Base-by-base conservation (phyloP, 2,888 invertebrate genomes). In the Parnassius orleans region DNA sequence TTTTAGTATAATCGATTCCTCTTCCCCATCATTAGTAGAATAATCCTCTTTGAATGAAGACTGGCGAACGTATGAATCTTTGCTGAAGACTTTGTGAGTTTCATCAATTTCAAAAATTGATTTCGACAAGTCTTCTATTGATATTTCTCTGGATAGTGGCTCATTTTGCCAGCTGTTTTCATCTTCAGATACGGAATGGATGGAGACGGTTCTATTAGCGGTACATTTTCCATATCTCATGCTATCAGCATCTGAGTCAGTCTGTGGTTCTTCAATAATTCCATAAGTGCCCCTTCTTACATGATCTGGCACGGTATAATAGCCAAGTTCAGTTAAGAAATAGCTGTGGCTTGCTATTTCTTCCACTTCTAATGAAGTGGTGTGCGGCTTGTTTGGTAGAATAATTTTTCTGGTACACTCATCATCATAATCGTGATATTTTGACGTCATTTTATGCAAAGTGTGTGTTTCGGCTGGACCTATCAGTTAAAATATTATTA, bases 391-490 rank as follows among this genome's bases (percentile, higher is more conserved):
- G 62, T 87, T 92, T 3, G 92, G 92, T 69, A 77, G 78, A 58
- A 92, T 84, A 53, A 92, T 74, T 70, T 83, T 88, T 80, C 76
- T 83, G 65, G 76, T 71, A 66, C 71, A 75, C 64, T 76, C 76
- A 73, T 93, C 93, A 73, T 93, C 93, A 71, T 93, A 93, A 73
- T 89, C 88, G 73, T 93, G 93, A 81, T 92, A 92, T 54, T 92
- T 93, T 60, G 94, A 91, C 58, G 92, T 93, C 92, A 93, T 93
- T 92, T 93, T 94, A 90, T 94, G 93, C 83, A 94, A 92, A 70
- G 93, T 92, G 83, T 93, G 94, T 73, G 93, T 92, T 92, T 94
- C 94, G 70, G 94, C 94, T 71, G 94, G 93, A 93, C 94, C 94
- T 94, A 91, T 67, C 87, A 90, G 81, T 91, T 89, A 86, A 90